Evolutionary conservation across 2,888 invertebrate species (phyloP), one percentile per base, ranked within the genome.

Genomic region (Drosophila paracracens): DNA sequence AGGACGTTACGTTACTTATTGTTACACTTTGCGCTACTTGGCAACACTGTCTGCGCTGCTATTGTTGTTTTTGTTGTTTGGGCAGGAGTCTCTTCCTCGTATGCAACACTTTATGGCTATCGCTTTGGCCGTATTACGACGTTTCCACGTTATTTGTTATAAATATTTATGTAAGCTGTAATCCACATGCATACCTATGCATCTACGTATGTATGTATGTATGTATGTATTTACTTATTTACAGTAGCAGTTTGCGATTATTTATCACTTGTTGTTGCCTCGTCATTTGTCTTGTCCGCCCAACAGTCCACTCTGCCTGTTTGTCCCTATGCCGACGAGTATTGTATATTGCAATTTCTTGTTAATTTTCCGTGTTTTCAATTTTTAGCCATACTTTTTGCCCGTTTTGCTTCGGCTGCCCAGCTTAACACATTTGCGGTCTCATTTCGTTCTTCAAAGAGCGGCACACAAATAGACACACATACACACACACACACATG

Each of bases 1-100:
- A 79, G 82, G 82, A 79, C 82, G 82, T 63, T 79, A 81, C 74
- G 62, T 81, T 78, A 71, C 64, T 72, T 81, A 68, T 72, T 77
- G 78, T 78, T 65, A 62, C 61, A 64, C 71, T 78, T 68, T 69
- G 62, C 68, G 65, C 65, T 81, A 78, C 78, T 81, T 76, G 68
- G 68, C 78, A 81, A 77, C 78, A 78, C 81, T 78, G 78, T 70
- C 70, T 70, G 43, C 62, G 46, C 35, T 56, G 21, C 53, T 67
- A 35, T 64, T 80, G 46, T 50, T 66, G 48, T 33, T 33, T 33
- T 57, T 65, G 46, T 25, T 63, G 29, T 57, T 57, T 64, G 52
- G 53, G 27, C 53, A 43, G 48, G 31, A 11, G 29, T 58, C 51
- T 57, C 63, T 66, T 76, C 67, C 71, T 66, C 58, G 59, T 76